Base-by-base conservation (phyloP, 2,888 invertebrate genomes). In the Ectemnius continuus region DNA sequence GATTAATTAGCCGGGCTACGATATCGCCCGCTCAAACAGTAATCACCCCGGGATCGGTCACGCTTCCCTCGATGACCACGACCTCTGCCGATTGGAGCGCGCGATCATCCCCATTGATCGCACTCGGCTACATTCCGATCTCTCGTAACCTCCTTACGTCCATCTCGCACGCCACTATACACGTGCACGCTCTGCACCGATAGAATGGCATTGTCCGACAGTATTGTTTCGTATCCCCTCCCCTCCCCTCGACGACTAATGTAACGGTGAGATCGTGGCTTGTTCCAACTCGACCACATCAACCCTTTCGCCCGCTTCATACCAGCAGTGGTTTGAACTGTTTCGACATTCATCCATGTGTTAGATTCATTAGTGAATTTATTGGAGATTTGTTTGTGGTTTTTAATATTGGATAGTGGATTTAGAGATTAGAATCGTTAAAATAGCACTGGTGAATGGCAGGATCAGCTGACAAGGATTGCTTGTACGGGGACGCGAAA, bases 1-100 rank as follows among this genome's bases (percentile, higher is more conserved):
- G 87, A 89, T 89, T 89, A 89, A 89, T 89, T 89, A 88, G 87
- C 85, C 79, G 76, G 71, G 70, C 72, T 71, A 80, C 82, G 82
- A 86, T 87, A 88, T 86, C 85, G 81, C 61, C 74, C 71, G 58
- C 72, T 67, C 72, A 76, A 77, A 77, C 73, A 67, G 67, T 78
- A 83, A 86, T 87, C 85, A 67, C 72, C 8, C 16, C 61, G 68
- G 66, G 80, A 88, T 87, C 85, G 83, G 85, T 87, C 88, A 88
- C 88, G 88, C 84, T 88, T 87, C 85, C 85, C 75, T 75, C 76
- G 67, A 80, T 79, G 67, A 66, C 75, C 75, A 70, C 66, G 82
- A 75, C 60, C 52, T 63, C 70, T 63, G 73, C 70, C 52, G 69
- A 70, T 67, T 23, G 11, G 57, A 11, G n/a, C 16, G 28, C 16